Conservation (phyloP, 2,888 invertebrate species). For the Magallana nippona region DNA sequence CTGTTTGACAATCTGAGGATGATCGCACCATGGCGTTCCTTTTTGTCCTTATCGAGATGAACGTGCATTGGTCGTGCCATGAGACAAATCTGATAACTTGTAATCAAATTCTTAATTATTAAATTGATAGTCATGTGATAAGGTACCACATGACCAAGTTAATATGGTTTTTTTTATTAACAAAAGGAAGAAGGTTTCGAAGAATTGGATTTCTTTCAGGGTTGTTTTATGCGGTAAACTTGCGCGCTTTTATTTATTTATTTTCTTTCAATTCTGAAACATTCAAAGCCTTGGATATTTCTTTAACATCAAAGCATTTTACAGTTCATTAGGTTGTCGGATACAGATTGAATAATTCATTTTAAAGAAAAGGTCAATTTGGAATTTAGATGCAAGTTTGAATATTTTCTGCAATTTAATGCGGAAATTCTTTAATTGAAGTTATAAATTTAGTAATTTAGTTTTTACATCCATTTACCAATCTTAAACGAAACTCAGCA, state of each 20-base stretch:
- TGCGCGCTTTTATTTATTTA: not conserved
- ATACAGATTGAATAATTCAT: too few relatives aligned
- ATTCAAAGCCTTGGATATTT: not conserved
- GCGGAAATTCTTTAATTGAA: too few relatives aligned
- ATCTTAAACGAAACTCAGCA: too few relatives aligned
- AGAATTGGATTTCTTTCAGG: not conserved
- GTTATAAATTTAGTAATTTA: too few relatives aligned
- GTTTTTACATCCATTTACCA: too few relatives aligned
- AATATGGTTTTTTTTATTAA: not conserved
- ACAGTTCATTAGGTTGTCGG: too few relatives aligned
- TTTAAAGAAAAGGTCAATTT: too few relatives aligned
- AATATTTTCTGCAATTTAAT: too few relatives aligned
- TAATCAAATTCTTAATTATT: conserved; percentile 26
- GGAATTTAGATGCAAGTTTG: too few relatives aligned
- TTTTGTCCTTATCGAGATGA: not conserved
- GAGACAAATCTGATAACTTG: conserved; percentile 20
- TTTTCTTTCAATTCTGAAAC: not conserved
- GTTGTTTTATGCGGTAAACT: not conserved
- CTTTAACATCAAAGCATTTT: not conserved
- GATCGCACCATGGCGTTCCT: not conserved
- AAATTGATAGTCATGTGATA: conserved; percentile 14
- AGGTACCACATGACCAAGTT: conserved; percentile 17
- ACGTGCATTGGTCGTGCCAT: conserved; percentile 31
- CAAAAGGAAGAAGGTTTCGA: not conserved
- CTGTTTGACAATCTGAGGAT: conserved; percentile 1